Conservation (phyloP, 1,140 invertebrate species). For the Rhagoletis pomonella region DNA sequence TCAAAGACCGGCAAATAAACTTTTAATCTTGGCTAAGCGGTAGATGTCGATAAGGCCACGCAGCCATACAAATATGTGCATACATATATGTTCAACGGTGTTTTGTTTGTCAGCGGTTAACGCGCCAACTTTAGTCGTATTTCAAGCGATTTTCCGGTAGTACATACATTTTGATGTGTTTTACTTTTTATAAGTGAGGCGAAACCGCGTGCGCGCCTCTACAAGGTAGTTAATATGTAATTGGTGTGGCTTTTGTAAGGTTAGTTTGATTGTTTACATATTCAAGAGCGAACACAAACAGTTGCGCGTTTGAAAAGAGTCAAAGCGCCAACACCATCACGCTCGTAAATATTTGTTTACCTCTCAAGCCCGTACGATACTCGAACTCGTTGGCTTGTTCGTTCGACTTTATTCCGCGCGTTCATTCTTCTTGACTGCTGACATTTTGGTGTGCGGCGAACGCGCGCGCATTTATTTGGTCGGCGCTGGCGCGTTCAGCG, state of each 20-base stretch:
- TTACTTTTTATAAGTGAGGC: too few relatives aligned
- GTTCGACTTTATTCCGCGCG: slow-evolving; percentile 15
- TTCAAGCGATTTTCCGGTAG: too few relatives aligned
- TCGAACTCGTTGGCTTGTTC: background rate
- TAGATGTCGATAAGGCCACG: background rate
- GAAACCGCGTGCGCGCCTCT: too few relatives aligned
- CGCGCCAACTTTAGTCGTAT: too few relatives aligned
- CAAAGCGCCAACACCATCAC: too few relatives aligned
- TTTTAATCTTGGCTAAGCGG: slow-evolving; percentile 45
- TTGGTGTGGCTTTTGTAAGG: too few relatives aligned
- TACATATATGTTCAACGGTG: background rate
- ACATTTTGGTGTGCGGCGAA: background rate
- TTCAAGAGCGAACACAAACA: too few relatives aligned
- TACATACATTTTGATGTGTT: background rate
- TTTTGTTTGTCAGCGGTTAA: too few relatives aligned
- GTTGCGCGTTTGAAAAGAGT: too few relatives aligned
- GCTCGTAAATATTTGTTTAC: too few relatives aligned
- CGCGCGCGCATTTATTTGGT: background rate
- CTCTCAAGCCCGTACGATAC: background rate
- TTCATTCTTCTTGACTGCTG: background rate
- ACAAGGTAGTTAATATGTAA: too few relatives aligned
- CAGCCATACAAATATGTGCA: background rate
- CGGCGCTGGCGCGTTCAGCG: slow-evolving; percentile 40
- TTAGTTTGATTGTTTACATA: too few relatives aligned
- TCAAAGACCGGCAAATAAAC: slow-evolving; percentile 43